phyloP scores from a whole-genome alignment of 2,113 vertebrate species.

The Clarias magur region DNA sequence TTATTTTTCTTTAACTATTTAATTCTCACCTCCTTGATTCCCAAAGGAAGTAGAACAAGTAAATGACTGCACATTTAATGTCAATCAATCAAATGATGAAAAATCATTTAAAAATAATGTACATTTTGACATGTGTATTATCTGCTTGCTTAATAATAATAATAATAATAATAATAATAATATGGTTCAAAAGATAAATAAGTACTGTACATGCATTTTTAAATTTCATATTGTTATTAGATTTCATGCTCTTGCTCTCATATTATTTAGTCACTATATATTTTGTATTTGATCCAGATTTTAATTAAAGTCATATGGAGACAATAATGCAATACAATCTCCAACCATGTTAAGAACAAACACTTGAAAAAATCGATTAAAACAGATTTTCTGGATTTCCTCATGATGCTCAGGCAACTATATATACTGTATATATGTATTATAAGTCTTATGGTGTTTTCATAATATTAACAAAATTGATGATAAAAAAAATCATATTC shows the following conservation, averaged over 20 bases:
- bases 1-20: not conserved
- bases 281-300: not conserved
- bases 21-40: not conserved
- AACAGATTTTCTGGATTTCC: not conserved
- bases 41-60: not conserved
- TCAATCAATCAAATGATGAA: not conserved
- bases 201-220: not conserved
- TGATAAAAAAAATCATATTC: not conserved
- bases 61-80: not conserved
- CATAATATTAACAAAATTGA: not conserved
- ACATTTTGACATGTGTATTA: not conserved
- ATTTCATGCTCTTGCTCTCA: not conserved
- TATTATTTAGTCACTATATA: not conserved
- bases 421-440: not conserved
- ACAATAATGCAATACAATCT: not conserved
- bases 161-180: no score
- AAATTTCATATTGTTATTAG: not conserved
- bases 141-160: not conserved
- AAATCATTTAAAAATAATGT: not conserved
- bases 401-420: not conserved
- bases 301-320: not conserved
- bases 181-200: not conserved
- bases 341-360: not conserved
- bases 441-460: not conserved
- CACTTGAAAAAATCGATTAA: not conserved